Percentiles rank a stretch among this genome's conserved stretches.
Conservation (phyloP, 2,797 vertebrate genomes). For the Urocyon cinereoargenteus region DNA sequence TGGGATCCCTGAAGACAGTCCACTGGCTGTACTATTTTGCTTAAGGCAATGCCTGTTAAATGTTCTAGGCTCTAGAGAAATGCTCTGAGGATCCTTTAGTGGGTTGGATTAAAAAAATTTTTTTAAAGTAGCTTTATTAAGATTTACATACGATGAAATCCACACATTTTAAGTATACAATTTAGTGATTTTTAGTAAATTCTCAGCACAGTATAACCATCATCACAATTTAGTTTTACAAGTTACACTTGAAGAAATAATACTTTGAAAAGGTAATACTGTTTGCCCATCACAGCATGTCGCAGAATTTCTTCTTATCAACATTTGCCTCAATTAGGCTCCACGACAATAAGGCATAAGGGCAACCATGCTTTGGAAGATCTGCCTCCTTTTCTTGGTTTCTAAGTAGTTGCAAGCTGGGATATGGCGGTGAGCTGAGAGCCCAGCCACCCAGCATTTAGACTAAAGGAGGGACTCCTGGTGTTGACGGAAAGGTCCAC, state of each 20-base stretch:
- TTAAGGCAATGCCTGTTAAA: neutral
- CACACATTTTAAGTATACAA: neutral
- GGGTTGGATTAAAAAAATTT: neutral
- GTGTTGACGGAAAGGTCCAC: neutral
- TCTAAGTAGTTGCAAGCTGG: neutral
- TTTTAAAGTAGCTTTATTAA: slow-evolving; percentile 12
- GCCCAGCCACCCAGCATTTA: neutral
- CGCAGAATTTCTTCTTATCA: neutral
- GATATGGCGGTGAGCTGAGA: neutral
- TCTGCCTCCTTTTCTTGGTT: neutral
- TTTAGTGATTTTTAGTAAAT: slow-evolving; percentile 20
- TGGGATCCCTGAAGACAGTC: neutral
- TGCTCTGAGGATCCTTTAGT: neutral
- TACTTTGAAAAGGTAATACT: neutral
- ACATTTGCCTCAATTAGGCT: neutral
- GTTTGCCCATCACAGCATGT: neutral
- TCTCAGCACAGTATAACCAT: neutral
- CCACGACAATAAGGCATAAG: too few relatives aligned
- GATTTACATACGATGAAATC: slow-evolving; percentile 12
- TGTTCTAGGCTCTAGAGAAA: neutral
- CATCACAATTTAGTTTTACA: neutral
- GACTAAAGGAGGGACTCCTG: neutral
- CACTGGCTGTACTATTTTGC: neutral
- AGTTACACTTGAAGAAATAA: slow-evolving; percentile 33
- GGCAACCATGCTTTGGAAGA: neutral